phyloP scores from a whole-genome alignment of 37 sponge, comb jelly and placozoan genomes.

The Chondrilla cf. caribensis region DNA sequence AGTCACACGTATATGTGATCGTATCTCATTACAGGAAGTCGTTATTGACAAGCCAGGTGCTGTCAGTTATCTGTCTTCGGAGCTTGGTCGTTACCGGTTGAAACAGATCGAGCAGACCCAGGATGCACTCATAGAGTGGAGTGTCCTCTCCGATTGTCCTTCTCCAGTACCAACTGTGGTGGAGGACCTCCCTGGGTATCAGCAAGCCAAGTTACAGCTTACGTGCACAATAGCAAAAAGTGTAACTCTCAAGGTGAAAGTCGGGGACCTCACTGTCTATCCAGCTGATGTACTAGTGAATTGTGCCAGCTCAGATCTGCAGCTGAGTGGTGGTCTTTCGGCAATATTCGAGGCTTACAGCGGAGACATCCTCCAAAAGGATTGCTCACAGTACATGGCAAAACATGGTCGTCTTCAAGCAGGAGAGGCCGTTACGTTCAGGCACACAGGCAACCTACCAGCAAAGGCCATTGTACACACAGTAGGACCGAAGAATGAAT shows the following conservation, averaged over 20 bases:
- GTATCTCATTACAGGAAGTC: background rate
- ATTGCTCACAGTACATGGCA: conserved; percentile 16
- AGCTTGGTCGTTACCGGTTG: background rate
- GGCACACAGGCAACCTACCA: conserved; percentile 38
- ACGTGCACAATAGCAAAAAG: conserved; percentile 1
- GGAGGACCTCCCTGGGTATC: no score
- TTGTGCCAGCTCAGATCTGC: conserved; percentile 60
- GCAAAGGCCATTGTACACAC: conserved; percentile 66
- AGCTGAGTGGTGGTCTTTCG: conserved; percentile 63
- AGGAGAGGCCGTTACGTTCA: conserved; percentile 46
- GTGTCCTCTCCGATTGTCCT: background rate
- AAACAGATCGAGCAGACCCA: conserved; percentile 18
- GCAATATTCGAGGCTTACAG: conserved; percentile 35
- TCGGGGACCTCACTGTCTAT: conserved; percentile 66
- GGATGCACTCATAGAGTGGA: conserved; percentile 27
- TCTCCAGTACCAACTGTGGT: no score
- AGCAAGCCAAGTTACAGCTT: conserved; percentile 10
- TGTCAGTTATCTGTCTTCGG: conserved; percentile 24
- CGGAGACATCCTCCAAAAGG: conserved; percentile 50
- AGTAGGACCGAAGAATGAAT: conserved; percentile 52
- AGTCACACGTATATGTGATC: background rate
- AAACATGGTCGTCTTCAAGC: conserved; percentile 27
- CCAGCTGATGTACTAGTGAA: conserved; percentile 72
- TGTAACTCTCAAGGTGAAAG: conserved; percentile 24
- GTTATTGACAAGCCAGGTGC: conserved; percentile 24